Evolutionary conservation across 2,113 vertebrate genomes (phyloP).

Genomic region (Pyrgilauda ruficollis): DNA sequence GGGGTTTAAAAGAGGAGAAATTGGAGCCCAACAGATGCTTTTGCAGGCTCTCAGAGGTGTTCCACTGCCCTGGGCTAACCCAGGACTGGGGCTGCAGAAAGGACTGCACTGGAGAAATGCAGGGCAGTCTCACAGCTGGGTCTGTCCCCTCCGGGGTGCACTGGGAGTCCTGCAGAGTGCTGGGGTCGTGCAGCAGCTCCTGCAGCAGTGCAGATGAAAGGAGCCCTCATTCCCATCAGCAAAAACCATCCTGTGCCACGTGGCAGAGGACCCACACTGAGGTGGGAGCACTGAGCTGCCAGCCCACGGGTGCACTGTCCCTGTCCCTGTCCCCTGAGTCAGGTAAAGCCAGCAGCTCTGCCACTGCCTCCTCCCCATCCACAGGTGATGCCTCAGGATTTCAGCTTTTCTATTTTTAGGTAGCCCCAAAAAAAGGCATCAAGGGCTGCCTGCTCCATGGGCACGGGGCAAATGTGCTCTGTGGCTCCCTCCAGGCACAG

Average conservation of each 20-base stretch:
- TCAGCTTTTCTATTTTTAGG: background rate
- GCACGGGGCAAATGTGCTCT: rapidly evolving
- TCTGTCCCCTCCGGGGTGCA: rapidly evolving
- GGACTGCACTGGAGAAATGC: rapidly evolving
- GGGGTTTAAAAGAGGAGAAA: background rate
- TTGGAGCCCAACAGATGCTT: background rate
- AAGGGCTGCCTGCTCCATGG: background rate
- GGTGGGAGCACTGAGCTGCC: background rate
- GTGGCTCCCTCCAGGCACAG: rapidly evolving
- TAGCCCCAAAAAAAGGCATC: background rate
- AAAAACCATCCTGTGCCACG: background rate
- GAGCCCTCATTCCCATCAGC: background rate
- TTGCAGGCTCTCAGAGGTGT: background rate
- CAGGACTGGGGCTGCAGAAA: background rate
- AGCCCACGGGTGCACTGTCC: background rate
- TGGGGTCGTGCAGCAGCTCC: background rate
- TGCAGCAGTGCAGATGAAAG: background rate
- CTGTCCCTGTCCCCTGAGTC: rapidly evolving
- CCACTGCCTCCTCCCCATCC: background rate
- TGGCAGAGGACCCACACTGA: background rate
- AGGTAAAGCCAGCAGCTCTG: background rate
- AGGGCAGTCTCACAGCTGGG: rapidly evolving
- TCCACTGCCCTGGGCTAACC: background rate
- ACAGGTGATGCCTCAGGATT: background rate
- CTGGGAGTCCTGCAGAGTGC: background rate